These are phyloP conservation scores for Gobionotothen gibberifrons DNA, from an alignment of 2,797 vertebrate genomes.

Conservation along the genomic window DNA sequence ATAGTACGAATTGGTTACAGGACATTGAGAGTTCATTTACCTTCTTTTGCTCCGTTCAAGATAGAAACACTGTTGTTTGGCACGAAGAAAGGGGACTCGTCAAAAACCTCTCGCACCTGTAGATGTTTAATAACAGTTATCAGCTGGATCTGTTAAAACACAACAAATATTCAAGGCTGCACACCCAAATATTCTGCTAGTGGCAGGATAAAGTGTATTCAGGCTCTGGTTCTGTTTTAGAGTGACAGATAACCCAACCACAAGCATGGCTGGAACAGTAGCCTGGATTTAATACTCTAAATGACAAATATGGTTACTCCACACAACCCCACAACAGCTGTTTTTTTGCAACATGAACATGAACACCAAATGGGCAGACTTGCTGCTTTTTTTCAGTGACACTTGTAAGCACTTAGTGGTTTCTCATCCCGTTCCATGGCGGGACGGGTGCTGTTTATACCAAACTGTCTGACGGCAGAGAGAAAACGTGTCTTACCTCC, in stretches of 20 bases:
- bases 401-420: slow-evolving; percentile 84
- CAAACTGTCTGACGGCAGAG: slow-evolving; percentile 78
- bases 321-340: slow-evolving; percentile 86
- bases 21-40: slow-evolving; percentile 68
- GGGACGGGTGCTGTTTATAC: slow-evolving; percentile 69
- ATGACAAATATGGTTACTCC: slow-evolving; percentile 82
- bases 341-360: slow-evolving; percentile 81
- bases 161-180: background rate
- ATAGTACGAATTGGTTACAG: background rate
- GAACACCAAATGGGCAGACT: slow-evolving; percentile 78
- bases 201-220: slow-evolving; percentile 29
- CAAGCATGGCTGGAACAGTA: slow-evolving; percentile 78
- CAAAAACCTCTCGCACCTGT: slow-evolving; percentile 92
- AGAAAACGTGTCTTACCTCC: slow-evolving; percentile 85
- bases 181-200: background rate
- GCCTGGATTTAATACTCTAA: slow-evolving; percentile 80
- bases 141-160: slow-evolving; percentile 4
- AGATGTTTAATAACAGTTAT: slow-evolving; percentile 29
- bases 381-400: slow-evolving; percentile 73
- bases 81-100: slow-evolving; percentile 94
- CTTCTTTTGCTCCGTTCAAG: slow-evolving; percentile 96
- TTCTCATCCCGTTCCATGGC: slow-evolving; percentile 77
- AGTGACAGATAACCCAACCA: slow-evolving; percentile 76
- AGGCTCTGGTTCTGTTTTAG: slow-evolving; percentile 55
- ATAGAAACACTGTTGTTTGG: slow-evolving; percentile 93